Conservation (phyloP, 2,113 vertebrate species). For the Tachysurus vachellii region DNA sequence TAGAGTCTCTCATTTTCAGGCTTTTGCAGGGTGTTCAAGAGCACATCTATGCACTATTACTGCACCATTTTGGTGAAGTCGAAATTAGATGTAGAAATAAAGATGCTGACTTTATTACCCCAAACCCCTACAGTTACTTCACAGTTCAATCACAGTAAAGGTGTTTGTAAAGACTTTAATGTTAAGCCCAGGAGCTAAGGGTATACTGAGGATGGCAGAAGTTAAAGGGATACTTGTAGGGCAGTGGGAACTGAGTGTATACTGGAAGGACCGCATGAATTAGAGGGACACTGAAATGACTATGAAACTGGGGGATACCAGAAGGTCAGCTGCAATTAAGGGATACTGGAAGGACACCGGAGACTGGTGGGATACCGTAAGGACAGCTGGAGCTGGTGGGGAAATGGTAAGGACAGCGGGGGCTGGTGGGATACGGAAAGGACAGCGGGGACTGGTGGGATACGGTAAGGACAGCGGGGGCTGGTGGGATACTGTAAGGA, state of each 20-base stretch:
- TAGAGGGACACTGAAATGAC: neutral
- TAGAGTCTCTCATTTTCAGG: neutral
- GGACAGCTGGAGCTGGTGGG: neutral
- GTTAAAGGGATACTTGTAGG: neutral
- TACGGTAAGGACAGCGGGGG: accelerated
- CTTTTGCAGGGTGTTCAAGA: neutral
- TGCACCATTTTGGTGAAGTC: neutral
- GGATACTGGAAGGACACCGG: neutral
- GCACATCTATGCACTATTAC: neutral
- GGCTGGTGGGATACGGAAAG: neutral
- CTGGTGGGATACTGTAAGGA: neutral
- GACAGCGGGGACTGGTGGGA: neutral
- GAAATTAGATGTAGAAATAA: too few relatives aligned
- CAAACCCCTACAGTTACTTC: neutral
- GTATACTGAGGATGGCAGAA: neutral
- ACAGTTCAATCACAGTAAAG: neutral
- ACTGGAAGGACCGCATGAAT: neutral
- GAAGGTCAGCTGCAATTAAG: too few relatives aligned
- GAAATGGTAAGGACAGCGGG: neutral
- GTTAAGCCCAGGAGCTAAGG: neutral
- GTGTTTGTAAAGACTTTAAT: neutral
- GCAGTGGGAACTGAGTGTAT: neutral
- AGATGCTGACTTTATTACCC: neutral
- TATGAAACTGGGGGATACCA: neutral
- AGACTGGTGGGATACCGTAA: neutral